phyloP scores from a whole-genome alignment of 1,140 invertebrate species.

The Palaemon carinicauda region DNA sequence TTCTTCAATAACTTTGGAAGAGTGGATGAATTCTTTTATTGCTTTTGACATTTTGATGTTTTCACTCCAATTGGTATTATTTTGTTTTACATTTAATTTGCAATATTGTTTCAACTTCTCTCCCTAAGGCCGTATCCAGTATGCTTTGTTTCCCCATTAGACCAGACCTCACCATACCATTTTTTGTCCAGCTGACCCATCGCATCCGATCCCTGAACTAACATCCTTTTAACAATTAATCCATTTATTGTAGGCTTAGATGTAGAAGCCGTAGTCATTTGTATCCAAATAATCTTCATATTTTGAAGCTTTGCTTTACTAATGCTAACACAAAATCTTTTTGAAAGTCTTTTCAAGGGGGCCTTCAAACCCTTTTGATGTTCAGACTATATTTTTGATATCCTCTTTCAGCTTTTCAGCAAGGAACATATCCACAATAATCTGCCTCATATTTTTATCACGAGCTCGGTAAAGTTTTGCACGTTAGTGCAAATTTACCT shows the following conservation, averaged over 20 bases:
- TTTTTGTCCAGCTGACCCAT: background rate
- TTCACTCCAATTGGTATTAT: slow-evolving; percentile 2
- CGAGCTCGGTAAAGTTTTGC: too few relatives aligned
- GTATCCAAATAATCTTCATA: background rate
- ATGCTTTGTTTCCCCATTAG: slow-evolving; percentile 26
- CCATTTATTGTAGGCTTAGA: too few relatives aligned
- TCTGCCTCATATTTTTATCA: too few relatives aligned
- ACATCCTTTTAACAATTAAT: background rate
- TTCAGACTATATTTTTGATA: too few relatives aligned
- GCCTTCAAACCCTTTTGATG: background rate
- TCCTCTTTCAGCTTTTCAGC: too few relatives aligned
- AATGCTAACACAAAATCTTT: background rate
- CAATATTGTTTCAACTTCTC: slow-evolving; percentile 30
- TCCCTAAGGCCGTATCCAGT: slow-evolving; percentile 36
- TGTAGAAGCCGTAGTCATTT: background rate
- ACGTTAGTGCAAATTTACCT: too few relatives aligned
- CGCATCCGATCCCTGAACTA: slow-evolving; percentile 9
- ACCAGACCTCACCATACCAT: background rate
- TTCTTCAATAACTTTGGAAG: too few relatives aligned
- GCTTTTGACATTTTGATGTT: slow-evolving; percentile 10
- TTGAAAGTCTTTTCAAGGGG: background rate
- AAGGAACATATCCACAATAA: too few relatives aligned
- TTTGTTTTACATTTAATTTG: slow-evolving; percentile 9
- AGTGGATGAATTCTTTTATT: background rate
- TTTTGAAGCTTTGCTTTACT: slow-evolving; percentile 45